Percentiles rank a stretch among this genome's conserved stretches.
Conservation (phyloP, 2,888 invertebrate species). For the Apamea anceps region DNA sequence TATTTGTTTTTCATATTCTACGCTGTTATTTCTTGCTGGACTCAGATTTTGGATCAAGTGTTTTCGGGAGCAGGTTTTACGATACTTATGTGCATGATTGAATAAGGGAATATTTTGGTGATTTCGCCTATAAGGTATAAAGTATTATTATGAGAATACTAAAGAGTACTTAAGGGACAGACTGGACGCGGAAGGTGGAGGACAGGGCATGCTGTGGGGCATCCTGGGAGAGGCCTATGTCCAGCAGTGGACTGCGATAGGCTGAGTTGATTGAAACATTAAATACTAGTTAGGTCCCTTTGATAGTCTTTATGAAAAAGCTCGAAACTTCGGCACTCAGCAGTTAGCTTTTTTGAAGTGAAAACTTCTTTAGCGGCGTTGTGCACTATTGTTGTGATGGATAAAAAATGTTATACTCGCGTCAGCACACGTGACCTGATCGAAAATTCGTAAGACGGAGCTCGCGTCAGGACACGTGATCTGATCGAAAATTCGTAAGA, state of each 20-base stretch:
- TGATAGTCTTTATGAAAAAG: not conserved
- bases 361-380: too few relatives aligned
- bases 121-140: not conserved
- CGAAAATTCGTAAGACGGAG: too few relatives aligned
- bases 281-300: not conserved
- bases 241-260: too few relatives aligned
- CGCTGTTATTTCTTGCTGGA: conserved; percentile 25
- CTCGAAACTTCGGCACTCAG: not conserved
- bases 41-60: conserved; percentile 5
- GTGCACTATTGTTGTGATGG: too few relatives aligned
- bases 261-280: not conserved
- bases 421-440: too few relatives aligned
- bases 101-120: not conserved
- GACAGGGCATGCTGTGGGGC: too few relatives aligned
- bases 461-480: too few relatives aligned
- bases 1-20: conserved; percentile 62
- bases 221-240: too few relatives aligned
- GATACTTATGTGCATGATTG: not conserved
- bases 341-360: too few relatives aligned
- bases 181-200: not conserved
- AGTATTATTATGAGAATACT: not conserved
- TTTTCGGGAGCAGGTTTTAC: not conserved
- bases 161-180: not conserved
- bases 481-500: too few relatives aligned
- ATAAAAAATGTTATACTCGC: too few relatives aligned